Evolutionary conservation across 2,113 vertebrate species (phyloP).

Genomic region (Pseudonaja textilis): DNA sequence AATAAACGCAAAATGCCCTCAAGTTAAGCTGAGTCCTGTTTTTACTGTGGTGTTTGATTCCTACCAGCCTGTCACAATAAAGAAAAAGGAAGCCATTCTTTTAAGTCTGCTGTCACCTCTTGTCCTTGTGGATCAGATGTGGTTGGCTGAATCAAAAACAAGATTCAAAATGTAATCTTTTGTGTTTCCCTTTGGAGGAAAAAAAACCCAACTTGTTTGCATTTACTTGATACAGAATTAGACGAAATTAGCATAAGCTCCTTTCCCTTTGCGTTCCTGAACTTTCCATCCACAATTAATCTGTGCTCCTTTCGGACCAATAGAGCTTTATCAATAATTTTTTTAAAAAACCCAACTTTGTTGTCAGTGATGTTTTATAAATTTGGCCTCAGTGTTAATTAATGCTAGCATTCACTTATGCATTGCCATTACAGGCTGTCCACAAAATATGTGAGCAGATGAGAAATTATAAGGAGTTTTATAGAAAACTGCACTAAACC

Average conservation of each 20-base stretch:
- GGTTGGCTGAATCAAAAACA: neutral
- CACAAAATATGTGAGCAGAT: neutral
- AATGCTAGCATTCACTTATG: neutral
- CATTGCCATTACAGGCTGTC: neutral
- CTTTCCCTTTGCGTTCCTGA: neutral
- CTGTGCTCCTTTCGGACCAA: neutral
- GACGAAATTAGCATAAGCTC: neutral
- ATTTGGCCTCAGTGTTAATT: neutral
- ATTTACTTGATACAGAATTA: neutral
- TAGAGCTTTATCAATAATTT: neutral
- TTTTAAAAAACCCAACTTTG: neutral
- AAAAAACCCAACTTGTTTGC: neutral
- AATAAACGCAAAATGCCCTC: neutral
- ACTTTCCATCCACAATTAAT: neutral
- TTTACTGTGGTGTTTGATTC: neutral
- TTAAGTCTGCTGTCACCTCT: neutral
- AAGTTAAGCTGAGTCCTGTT: neutral
- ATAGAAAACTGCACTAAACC: neutral
- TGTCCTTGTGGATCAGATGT: neutral
- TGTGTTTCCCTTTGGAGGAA: neutral
- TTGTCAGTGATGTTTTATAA: neutral
- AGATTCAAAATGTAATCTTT: neutral
- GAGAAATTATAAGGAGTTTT: neutral
- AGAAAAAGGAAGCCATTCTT: neutral
- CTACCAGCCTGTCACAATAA: neutral